Evolutionary conservation across 1,140 invertebrate genomes (phyloP).

Genomic region (Rhyzopertha dominica): DNA sequence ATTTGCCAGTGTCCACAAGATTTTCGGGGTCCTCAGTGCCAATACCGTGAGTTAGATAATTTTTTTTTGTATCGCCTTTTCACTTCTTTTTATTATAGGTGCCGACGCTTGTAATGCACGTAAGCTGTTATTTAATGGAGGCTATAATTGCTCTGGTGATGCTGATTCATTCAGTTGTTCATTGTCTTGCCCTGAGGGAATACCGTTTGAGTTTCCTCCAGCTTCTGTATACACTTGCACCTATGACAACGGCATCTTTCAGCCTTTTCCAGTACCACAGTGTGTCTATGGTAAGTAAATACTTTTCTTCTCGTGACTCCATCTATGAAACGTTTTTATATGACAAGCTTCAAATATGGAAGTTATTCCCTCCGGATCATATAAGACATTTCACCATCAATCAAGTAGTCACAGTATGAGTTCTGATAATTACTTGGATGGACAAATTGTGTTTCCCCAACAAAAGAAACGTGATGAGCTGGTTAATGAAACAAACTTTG

Average conservation of each 20-base stretch:
- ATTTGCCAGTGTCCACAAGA: conserved; percentile 69
- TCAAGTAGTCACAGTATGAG: too few relatives aligned
- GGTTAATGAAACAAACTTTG: conserved; percentile 14
- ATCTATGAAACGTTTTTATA: too few relatives aligned
- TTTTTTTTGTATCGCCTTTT: background rate
- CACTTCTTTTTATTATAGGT: conserved; percentile 46
- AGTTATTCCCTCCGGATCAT: too few relatives aligned
- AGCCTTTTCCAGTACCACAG: conserved; percentile 65
- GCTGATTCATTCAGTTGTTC: conserved; percentile 56
- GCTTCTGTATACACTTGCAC: conserved; percentile 61
- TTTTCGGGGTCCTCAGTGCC: conserved; percentile 67
- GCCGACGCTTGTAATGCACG: conserved; percentile 53
- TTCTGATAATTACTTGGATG: too few relatives aligned
- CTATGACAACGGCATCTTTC: conserved; percentile 62
- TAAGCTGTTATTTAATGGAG: conserved; percentile 68
- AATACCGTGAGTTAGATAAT: conserved; percentile 61
- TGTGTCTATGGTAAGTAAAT: conserved; percentile 61
- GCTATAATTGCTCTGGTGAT: conserved; percentile 62
- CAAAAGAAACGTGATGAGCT: conserved; percentile 5
- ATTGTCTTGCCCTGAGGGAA: conserved; percentile 60
- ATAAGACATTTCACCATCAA: too few relatives aligned
- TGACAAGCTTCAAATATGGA: too few relatives aligned
- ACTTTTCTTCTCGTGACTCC: background rate
- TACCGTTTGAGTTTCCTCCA: conserved; percentile 56
- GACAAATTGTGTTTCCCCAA: too few relatives aligned